Percentiles rank a stretch among this genome's conserved stretches.
These are phyloP conservation scores for Tachina grossa DNA, from an alignment of 2,888 invertebrate genomes.

Conservation along the genomic window DNA sequence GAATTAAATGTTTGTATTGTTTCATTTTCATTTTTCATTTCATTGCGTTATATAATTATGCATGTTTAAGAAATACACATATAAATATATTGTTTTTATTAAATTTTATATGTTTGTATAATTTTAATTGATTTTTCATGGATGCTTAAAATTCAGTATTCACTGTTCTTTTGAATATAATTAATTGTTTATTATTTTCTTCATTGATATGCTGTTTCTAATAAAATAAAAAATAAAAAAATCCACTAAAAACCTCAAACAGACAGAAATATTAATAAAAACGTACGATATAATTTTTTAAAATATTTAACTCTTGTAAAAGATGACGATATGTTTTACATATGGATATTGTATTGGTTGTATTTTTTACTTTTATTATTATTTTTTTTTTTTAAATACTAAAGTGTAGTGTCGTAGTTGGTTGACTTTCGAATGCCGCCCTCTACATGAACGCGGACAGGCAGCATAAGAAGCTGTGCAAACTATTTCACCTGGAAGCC, in stretches of 20 bases:
- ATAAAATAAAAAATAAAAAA: constrained; percentile 75
- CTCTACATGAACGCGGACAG: not conserved
- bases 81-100: constrained; percentile 29
- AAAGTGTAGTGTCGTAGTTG: constrained; percentile 73
- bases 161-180: constrained; percentile 19
- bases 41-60: constrained; percentile 25
- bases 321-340: constrained; percentile 68
- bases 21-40: constrained; percentile 31
- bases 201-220: constrained; percentile 83
- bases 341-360: constrained; percentile 69
- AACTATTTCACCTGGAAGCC: constrained; percentile 80
- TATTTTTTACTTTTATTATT: constrained; percentile 54
- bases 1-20: constrained; percentile 28
- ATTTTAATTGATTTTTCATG: constrained; percentile 64
- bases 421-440: constrained; percentile 13
- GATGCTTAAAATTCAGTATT: constrained; percentile 53
- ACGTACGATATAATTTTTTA: not conserved
- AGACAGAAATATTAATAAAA: not conserved
- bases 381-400: constrained; percentile 59
- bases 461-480: constrained; percentile 54
- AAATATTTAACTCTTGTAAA: constrained; percentile 47
- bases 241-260: not conserved
- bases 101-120: constrained; percentile 32
- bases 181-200: constrained; percentile 73
- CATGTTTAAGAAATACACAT: constrained; percentile 28